Evolutionary conservation across 2,113 vertebrate species (phyloP).

Genomic region (Cyprinodon variegatus): DNA sequence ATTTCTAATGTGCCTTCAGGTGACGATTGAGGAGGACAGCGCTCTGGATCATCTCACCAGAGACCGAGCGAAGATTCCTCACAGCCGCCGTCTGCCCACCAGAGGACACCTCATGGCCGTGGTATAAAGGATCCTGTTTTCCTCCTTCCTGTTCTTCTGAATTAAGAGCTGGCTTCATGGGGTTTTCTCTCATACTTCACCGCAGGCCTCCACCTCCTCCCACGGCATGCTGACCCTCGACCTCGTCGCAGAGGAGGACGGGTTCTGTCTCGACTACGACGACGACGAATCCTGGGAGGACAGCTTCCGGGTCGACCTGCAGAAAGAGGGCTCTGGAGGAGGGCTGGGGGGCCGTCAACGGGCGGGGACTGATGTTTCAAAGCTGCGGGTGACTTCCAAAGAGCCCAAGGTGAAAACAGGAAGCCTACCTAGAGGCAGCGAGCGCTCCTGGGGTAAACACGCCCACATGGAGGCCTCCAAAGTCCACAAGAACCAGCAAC

Average conservation of each 20-base stretch:
- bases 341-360: constrained; percentile 74
- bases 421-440: constrained; percentile 78
- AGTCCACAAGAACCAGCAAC: constrained; percentile 65
- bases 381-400: constrained; percentile 36
- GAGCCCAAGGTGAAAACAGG: constrained; percentile 72
- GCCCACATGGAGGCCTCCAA: constrained; percentile 63
- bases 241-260: constrained; percentile 92
- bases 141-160: background rate
- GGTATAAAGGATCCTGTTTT: constrained; percentile 66
- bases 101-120: constrained; percentile 92
- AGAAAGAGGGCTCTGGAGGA: constrained; percentile 68
- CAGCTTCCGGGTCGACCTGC: constrained; percentile 83
- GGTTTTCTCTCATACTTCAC: background rate
- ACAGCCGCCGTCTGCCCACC: constrained; percentile 89
- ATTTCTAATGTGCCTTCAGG: constrained; percentile 73
- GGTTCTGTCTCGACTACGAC: constrained; percentile 76
- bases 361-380: constrained; percentile 83
- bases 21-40: constrained; percentile 89
- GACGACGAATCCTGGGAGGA: constrained; percentile 79
- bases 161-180: background rate
- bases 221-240: constrained; percentile 93
- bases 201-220: constrained; percentile 91
- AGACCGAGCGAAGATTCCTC: constrained; percentile 91
- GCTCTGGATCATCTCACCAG: constrained; percentile 89
- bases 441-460: constrained; percentile 71